phyloP scores from a whole-genome alignment of 2,113 vertebrate species.

The Esox niger region DNA sequence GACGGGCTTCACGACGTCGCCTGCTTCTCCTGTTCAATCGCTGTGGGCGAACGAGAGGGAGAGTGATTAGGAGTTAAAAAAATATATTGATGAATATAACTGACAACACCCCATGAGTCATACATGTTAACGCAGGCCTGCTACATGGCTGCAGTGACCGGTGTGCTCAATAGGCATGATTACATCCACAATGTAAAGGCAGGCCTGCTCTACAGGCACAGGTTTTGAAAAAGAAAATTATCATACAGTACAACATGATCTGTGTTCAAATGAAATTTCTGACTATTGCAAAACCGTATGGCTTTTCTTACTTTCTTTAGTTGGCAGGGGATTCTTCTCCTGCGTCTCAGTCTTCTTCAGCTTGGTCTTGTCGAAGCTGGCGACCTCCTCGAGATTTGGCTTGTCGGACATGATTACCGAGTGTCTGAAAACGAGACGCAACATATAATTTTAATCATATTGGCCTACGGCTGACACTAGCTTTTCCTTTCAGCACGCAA shows the following conservation, averaged over 20 bases:
- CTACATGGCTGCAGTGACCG: too few relatives aligned
- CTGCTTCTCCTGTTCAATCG: constrained; percentile 98
- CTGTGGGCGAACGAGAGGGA: constrained; percentile 70
- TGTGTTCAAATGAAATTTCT: background rate
- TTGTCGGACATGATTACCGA: constrained; percentile 90
- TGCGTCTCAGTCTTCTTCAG: constrained; percentile 95
- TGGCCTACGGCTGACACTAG: constrained; percentile 12
- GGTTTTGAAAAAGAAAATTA: background rate
- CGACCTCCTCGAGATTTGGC: constrained; percentile 88
- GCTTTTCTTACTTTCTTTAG: constrained; percentile 87
- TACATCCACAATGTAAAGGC: background rate
- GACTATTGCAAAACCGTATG: constrained; percentile 2
- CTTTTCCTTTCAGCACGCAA: background rate
- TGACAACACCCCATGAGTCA: background rate
- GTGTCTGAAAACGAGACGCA: constrained; percentile 60
- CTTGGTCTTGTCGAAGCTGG: constrained; percentile 91
- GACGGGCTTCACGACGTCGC: constrained; percentile 81
- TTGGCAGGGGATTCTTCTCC: constrained; percentile 91
- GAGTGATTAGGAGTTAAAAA: background rate
- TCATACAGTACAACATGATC: background rate
- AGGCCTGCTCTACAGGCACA: background rate
- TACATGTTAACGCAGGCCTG: background rate
- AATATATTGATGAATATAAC: background rate
- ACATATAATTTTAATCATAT: constrained; percentile 7
- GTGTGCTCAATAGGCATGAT: too few relatives aligned